Evolutionary conservation across 2,113 vertebrate genomes (phyloP), one percentile per base, ranked within the genome.

Genomic region (Leucoraja erinaceus): DNA sequence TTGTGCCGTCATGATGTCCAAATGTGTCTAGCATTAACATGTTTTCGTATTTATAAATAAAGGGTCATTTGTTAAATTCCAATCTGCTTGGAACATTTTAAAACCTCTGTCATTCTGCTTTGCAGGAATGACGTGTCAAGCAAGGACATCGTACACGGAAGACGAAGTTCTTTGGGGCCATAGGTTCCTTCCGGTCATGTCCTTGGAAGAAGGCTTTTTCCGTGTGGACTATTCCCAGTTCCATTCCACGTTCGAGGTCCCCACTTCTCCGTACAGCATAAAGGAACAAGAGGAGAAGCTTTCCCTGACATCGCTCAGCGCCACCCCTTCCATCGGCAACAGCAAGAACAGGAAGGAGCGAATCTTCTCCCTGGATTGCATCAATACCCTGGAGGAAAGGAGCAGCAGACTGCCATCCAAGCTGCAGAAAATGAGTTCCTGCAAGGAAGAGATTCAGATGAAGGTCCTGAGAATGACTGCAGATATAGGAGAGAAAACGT

Each of bases 141-240:
- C 98, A 2, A 96, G 98, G 93, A 98, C 98, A 0, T 98, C 98
- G 0, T 98, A 98, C 94, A 98, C 97, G 0, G 98, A 98, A 93
- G 97, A 98, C 61, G 98, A 98, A 94, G 97, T 98, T 9, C 94
- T 98, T 75, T 98, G 98, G 98, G 98, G 97, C 20, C 97, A 98
- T 93, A 96, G 98, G 16, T 98, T 98, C 94, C 96, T 98, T 6
- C 98, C 98, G 0, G 98, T 98, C 3, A 98, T 98, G 97, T 98
- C 98, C 2, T 94, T 98, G 74, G 98, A 98, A 93, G 97, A 98
- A n/a, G 98, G 98, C 20, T 98, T 98, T 94, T 98, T 98, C 95
- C 96, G 96, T 20, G 97, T 98, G 0, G 98, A 98, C 94, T 98
- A 98, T 93, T 98, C 98, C 9, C 97, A 98, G 94, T 98, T 98